These are phyloP conservation scores for Nomada hirtipes DNA, from an alignment of 2,888 invertebrate genomes.

Conservation along the genomic window DNA sequence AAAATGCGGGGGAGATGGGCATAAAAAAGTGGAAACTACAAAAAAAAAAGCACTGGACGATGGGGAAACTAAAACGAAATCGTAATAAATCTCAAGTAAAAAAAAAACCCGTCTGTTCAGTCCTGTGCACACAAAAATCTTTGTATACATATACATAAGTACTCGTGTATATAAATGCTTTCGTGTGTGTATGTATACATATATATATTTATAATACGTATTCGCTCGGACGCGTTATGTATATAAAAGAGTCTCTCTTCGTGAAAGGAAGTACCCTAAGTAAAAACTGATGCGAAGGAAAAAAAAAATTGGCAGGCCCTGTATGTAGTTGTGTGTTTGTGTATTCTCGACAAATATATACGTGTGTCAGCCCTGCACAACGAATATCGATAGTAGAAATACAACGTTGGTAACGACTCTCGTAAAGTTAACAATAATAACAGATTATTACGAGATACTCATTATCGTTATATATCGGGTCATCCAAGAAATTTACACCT, in stretches of 20 bases:
- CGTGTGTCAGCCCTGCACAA: slow-evolving; percentile 66
- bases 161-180: slow-evolving; percentile 53
- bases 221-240: slow-evolving; percentile 40
- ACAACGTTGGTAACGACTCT: slow-evolving; percentile 83
- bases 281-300: slow-evolving; percentile 53
- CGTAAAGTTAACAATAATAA: slow-evolving; percentile 83
- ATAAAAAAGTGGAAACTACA: slow-evolving; percentile 51
- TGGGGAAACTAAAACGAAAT: slow-evolving; percentile 65
- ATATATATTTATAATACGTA: slow-evolving; percentile 31
- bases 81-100: slow-evolving; percentile 67
- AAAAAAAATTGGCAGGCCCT: slow-evolving; percentile 60
- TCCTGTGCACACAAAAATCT: slow-evolving; percentile 61
- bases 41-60: slow-evolving; percentile 50
- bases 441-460: slow-evolving; percentile 79
- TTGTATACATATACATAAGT: slow-evolving; percentile 71
- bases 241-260: slow-evolving; percentile 47
- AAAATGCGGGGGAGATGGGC: slow-evolving; percentile 46
- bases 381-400: slow-evolving; percentile 80
- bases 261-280: slow-evolving; percentile 47
- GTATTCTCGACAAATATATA: slow-evolving; percentile 52
- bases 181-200: slow-evolving; percentile 31
- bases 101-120: slow-evolving; percentile 66
- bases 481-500: slow-evolving; percentile 8
- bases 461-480: slow-evolving; percentile 36
- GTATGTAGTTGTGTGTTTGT: slow-evolving; percentile 22